Evolutionary conservation across 2,797 vertebrate species (phyloP).

Genomic region (Setipinna tenuifilis): DNA sequence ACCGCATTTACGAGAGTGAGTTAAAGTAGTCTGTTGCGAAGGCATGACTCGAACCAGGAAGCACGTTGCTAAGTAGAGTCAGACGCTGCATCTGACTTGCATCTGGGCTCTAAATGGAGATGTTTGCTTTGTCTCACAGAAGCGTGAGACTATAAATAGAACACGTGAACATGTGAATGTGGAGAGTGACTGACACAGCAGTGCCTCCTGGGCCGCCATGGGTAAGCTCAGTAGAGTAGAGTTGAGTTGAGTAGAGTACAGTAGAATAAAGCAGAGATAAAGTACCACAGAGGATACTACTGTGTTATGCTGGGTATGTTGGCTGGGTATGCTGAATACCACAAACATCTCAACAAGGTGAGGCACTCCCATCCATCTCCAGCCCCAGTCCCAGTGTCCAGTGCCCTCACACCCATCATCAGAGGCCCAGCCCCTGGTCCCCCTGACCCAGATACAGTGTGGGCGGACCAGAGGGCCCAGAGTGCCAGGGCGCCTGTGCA

Average conservation of each 20-base stretch:
- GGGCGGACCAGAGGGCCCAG: conserved; percentile 1
- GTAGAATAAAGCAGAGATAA: no score
- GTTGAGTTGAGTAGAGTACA: no score
- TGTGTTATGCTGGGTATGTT: no score
- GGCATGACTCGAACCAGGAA: neutral
- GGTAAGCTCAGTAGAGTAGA: no score
- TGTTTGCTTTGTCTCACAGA: conserved; percentile 5
- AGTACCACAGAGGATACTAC: no score
- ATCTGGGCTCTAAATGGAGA: conserved; percentile 14
- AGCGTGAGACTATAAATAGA: neutral
- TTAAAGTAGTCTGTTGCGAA: neutral
- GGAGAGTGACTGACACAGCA: neutral
- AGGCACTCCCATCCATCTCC: neutral
- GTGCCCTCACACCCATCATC: no score
- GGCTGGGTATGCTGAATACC: neutral
- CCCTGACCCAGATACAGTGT: conserved; percentile 21
- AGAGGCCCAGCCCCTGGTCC: neutral
- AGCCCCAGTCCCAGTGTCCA: no score
- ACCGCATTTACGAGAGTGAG: neutral
- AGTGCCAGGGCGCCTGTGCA: neutral
- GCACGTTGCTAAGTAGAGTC: neutral
- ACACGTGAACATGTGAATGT: neutral
- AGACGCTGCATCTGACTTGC: neutral
- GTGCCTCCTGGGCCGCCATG: neutral
- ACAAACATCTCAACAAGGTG: conserved; percentile 32